Evolutionary conservation across 2,797 vertebrate species (phyloP), one percentile per base, ranked within the genome.

Genomic region (Danio albolineatus): DNA sequence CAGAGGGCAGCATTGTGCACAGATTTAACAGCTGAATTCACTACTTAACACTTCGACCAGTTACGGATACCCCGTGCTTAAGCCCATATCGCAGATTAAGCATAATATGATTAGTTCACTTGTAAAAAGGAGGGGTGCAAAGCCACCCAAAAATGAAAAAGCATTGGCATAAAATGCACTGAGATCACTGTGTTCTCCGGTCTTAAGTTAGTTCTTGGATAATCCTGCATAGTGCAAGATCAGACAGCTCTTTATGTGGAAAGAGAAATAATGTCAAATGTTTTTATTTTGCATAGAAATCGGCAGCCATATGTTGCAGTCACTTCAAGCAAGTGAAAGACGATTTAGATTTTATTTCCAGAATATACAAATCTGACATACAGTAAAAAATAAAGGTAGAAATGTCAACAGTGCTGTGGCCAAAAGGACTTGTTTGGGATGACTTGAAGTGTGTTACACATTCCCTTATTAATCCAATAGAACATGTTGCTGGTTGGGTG

Each of bases 1-100:
- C 81, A 90, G 90, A 89, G 90, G 92, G 91, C 86, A 90, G 84
- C 85, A 85, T 89, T 89, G 89, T 48, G 77, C 66, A 49, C 60
- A 59, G 6, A 56, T 48, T 73, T 28, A 44, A 46, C 38, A 44
- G 21, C 41, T 48, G n/a, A 59, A 77, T 67, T 57, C 21, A 57
- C 41, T 17, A 28, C 48, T 53, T 19, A 21, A 41, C 39, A 76
- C 44, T 28, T 16, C 2, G 6, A 12, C 10, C 1, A 61, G 53
- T 38, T 53, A 16, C 28, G 51, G 36, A 7, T 8, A n/a, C 43
- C 54, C 19, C 65, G 74, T 14, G 48, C 51, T 28, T 38, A 12
- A 64, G 46, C 71, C 51, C 9, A 19, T 75, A 53, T 53, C 21
- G 38, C 66, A 71, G 36, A 48, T 28, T 53, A 65, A 49, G 56